Base-by-base conservation (phyloP, 1,140 invertebrate species). In the Aphelenchoides besseyi region DNA sequence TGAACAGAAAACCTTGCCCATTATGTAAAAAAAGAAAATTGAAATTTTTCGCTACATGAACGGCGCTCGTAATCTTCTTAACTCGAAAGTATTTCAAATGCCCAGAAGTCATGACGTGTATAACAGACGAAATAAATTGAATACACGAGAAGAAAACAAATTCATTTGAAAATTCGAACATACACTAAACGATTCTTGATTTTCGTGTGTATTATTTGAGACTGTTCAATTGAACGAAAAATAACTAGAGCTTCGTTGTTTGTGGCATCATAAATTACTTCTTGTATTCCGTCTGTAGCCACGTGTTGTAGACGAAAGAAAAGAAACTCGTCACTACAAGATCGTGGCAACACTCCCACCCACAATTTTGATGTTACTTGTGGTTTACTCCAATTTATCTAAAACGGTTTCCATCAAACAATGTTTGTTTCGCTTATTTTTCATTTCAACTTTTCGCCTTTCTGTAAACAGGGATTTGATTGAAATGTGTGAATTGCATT, bases 181-280 rank as follows among this genome's bases (percentile, higher is more conserved):
- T 53, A 66, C 63, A 66, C 30, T 35, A 18, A 33, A 18, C 63
- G 63, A 53, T 30, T 53, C 32, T 66, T 66, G 16, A 66, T 66
- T 35, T 66, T 66, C 16, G 16, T 53, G 63, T 66, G 32, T n/a
- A 66, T 33, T 1, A 66, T 33, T 30, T 37, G 36, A 16, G 63
- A 16, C 3, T 66, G 63, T 33, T 66, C 63, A 1, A 66, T 33
- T 16, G n/a, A 33, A 26, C 30, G 16, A 33, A 66, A 66, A 1
- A 35, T 18, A 32, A 66, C 29, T 28, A 66, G 3, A 26, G 63
- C 63, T 32, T 66, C 63, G 63, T 66, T 29, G 63, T 66, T 33
- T 16, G n/a, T 66, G 1, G 63, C 16, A 32, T 66, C 63, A 33
- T 66, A 66, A 33, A 32, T 35, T 26, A 66, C 63, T 32, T 66